Percentiles rank a stretch among this genome's conserved stretches.
phyloP scores from a whole-genome alignment of 1,140 invertebrate species.

The fruit fly (Drosophila melanogaster) region Release_6_plus_ISO1_MT NT_033777.3:29617001-29617500 shows the following conservation, averaged over 20 bases:
- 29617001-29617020: too few species aligned
- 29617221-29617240: slow-evolving; percentile 10
- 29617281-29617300: slow-evolving; percentile 65
- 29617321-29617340: not conserved
- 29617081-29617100: too few species aligned
- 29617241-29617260: slow-evolving; percentile 50
- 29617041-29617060: not conserved
- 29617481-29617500: slow-evolving; percentile 3
- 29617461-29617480: not conserved
- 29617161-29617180: not conserved
- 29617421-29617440: too few species aligned
- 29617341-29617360: too few species aligned
- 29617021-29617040: not conserved
- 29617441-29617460: not conserved
- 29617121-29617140: not conserved
- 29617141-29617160: too few species aligned
- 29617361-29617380: too few species aligned
- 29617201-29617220: slow-evolving; percentile 23
- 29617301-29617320: not conserved
- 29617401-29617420: too few species aligned
- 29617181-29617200: slow-evolving; percentile 6
- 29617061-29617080: not conserved
- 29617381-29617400: too few species aligned
- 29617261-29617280: slow-evolving; percentile 71
- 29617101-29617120: not conserved